Evolutionary conservation across 2,797 vertebrate species (phyloP).

Genomic region (Manis crassicaudata): DNA sequence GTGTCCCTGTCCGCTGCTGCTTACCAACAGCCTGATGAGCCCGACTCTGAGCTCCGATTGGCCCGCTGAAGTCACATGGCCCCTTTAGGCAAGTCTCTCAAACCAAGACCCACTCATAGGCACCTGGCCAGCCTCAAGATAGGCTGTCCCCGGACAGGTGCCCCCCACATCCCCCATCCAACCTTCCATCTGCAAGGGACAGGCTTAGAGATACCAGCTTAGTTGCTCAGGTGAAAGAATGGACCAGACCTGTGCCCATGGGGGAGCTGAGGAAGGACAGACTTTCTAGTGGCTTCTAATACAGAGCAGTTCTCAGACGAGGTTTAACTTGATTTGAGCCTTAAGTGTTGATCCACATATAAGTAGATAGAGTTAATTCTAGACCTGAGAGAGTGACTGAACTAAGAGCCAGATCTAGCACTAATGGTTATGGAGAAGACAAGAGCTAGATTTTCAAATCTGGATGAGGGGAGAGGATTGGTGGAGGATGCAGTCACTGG

Average conservation of each 20-base stretch:
- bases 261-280: neutral
- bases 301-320: neutral
- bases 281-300: neutral
- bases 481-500: neutral
- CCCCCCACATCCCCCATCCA: neutral
- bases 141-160: neutral
- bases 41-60: neutral
- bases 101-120: neutral
- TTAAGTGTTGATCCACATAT: neutral
- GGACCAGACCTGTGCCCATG: neutral
- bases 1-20: neutral
- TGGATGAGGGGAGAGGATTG: neutral
- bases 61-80: neutral
- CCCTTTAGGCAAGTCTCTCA: slow-evolving; percentile 20
- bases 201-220: neutral
- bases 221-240: neutral
- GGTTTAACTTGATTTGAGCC: neutral
- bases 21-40: neutral
- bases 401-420: neutral
- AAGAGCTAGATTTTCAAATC: slow-evolving; percentile 1
- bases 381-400: neutral
- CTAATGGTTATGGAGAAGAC: neutral
- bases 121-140: neutral
- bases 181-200: neutral
- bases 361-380: neutral